Conservation (phyloP, 2,797 vertebrate genomes). For the Scleropages formosus region DNA sequence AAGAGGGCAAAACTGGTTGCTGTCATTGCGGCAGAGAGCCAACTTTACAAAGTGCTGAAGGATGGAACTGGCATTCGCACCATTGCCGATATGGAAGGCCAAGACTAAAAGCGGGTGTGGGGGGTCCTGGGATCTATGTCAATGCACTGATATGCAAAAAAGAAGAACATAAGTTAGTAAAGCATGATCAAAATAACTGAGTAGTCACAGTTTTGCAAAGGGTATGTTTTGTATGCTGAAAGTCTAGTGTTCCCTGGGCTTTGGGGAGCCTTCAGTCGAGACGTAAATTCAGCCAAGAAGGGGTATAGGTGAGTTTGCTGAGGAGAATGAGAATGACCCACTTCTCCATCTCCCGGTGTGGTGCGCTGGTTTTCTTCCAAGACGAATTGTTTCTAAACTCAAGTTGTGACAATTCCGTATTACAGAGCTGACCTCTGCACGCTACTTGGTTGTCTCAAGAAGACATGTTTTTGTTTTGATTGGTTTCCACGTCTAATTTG, state of each 20-base stretch:
- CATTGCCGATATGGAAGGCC: too few species aligned
- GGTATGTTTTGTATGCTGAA: neutral
- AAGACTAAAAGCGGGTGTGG: too few species aligned
- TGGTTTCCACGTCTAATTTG: slow-evolving; percentile 37
- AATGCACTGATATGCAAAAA: neutral
- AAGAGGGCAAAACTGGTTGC: too few species aligned
- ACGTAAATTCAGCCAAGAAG: slow-evolving; percentile 20
- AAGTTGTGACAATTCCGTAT: slow-evolving; percentile 34
- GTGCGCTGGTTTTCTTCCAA: slow-evolving; percentile 32
- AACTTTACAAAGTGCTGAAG: too few species aligned
- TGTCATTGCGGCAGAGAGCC: too few species aligned
- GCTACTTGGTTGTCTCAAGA: slow-evolving; percentile 35
- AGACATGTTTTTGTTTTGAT: slow-evolving; percentile 37
- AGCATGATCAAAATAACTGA: neutral
- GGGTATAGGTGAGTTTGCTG: slow-evolving; percentile 11
- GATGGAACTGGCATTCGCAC: too few species aligned
- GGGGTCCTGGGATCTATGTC: too few species aligned
- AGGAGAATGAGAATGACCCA: slow-evolving; percentile 30
- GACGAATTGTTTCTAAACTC: slow-evolving; percentile 27
- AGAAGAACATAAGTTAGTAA: neutral
- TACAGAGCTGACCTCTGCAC: slow-evolving; percentile 43
- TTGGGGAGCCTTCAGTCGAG: slow-evolving; percentile 18
- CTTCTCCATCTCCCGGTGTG: slow-evolving; percentile 25
- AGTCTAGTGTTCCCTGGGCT: neutral
- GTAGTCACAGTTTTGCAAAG: neutral